Percentiles rank a stretch among this genome's conserved stretches.
phyloP scores from a whole-genome alignment of 1,140 invertebrate genomes.

The Zaprionus kolodkinae region DNA sequence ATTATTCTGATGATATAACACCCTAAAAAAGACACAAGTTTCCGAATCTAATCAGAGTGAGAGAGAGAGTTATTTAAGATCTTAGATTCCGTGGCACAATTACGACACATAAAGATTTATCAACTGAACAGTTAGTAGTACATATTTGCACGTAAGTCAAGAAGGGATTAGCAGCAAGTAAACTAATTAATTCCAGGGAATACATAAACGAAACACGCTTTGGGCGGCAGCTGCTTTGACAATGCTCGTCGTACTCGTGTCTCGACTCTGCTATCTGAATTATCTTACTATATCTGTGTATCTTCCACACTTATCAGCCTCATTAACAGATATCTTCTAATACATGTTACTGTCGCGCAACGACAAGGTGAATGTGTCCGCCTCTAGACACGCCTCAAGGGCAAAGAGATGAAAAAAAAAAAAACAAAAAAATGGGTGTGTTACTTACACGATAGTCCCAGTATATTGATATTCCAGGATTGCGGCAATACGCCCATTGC shows the following conservation, averaged over 20 bases:
- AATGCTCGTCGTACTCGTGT: background rate
- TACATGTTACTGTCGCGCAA: background rate
- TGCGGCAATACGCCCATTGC: constrained; percentile 86
- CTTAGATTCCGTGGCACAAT: background rate
- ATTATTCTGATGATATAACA: background rate
- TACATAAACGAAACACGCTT: background rate
- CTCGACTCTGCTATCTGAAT: background rate
- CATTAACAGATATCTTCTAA: constrained; percentile 10
- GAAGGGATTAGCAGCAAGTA: background rate
- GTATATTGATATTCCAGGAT: constrained; percentile 54
- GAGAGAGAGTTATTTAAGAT: background rate
- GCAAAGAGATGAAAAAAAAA: constrained; percentile 6
- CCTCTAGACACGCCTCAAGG: constrained; percentile 19
- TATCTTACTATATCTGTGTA: background rate
- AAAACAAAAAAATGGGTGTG: background rate
- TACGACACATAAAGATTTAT: background rate
- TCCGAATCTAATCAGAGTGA: background rate
- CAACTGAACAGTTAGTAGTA: constrained; percentile 6
- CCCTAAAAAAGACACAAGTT: background rate
- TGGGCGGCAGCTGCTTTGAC: background rate
- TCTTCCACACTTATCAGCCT: background rate
- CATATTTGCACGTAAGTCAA: constrained; percentile 1
- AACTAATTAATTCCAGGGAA: background rate
- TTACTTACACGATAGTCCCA: constrained; percentile 65
- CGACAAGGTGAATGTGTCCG: background rate